Conservation (phyloP, 2,888 invertebrate species). For the Chrysopilus asiliformis region DNA sequence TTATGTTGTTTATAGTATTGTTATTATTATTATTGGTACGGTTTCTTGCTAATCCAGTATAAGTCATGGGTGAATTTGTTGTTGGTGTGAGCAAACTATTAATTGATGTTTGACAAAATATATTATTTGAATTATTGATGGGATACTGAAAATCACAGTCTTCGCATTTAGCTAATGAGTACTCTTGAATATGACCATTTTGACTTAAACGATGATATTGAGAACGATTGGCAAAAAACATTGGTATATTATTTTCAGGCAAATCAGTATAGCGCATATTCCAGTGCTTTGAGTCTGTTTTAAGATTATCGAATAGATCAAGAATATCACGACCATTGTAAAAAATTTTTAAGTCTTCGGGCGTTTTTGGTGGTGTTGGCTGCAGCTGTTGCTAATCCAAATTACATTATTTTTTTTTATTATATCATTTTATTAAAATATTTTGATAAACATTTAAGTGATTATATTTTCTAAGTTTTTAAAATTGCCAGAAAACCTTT, state of each 20-base stretch:
- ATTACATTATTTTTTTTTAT: not conserved
- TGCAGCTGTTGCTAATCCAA: constrained; percentile 7
- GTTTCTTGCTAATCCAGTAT: constrained; percentile 4
- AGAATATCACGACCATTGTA: constrained; percentile 45
- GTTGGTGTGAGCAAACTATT: constrained; percentile 14
- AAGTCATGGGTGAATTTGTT: constrained; percentile 13
- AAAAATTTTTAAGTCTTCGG: constrained; percentile 31
- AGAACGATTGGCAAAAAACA: constrained; percentile 48
- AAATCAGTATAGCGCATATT: constrained; percentile 41
- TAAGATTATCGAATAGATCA: constrained; percentile 44
- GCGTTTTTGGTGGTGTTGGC: constrained; percentile 25
- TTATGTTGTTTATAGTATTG: not conserved
- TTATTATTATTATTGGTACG: constrained; percentile 1
- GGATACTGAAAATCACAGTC: constrained; percentile 39
- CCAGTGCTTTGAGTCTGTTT: constrained; percentile 37
- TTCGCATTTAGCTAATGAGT: constrained; percentile 42
- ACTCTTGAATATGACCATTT: constrained; percentile 43
- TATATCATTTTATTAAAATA: not conserved
- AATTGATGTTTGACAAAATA: constrained; percentile 18
- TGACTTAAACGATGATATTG: constrained; percentile 46
- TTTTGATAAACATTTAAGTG: constrained; percentile 6
- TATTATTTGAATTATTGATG: constrained; percentile 17
- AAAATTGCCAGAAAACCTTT: too few species aligned
- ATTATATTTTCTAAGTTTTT: too few species aligned
- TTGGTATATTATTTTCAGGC: constrained; percentile 43